Evolutionary conservation across 2,113 vertebrate genomes (phyloP).

Genomic region (Ceyx melanurus): DNA sequence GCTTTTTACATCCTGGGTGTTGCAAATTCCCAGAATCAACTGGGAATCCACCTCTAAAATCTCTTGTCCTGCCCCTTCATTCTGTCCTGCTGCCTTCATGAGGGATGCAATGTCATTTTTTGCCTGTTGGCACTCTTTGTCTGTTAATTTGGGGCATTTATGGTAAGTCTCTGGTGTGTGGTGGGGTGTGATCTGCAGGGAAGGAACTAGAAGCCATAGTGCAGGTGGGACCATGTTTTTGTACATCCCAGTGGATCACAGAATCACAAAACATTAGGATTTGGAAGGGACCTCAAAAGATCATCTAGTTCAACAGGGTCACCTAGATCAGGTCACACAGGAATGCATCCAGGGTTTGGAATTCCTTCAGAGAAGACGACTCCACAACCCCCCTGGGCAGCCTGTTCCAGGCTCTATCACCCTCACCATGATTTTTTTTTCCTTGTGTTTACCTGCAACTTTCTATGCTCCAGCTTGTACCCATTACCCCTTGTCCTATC

Average conservation of each 20-base stretch:
- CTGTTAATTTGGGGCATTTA: background rate
- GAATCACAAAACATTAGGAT: too few relatives aligned
- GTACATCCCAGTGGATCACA: background rate
- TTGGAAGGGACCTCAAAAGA: too few relatives aligned
- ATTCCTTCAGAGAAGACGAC: too few relatives aligned
- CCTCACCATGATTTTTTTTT: too few relatives aligned
- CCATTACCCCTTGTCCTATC: too few relatives aligned
- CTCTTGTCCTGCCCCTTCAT: background rate
- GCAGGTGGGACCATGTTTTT: background rate
- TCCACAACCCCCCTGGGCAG: too few relatives aligned
- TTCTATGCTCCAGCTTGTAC: too few relatives aligned
- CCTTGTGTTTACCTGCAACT: too few relatives aligned
- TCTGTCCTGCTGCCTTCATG: background rate
- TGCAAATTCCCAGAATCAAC: background rate
- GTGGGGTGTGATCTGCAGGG: background rate
- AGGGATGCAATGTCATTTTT: background rate
- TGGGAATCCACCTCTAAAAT: background rate
- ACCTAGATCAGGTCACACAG: too few relatives aligned
- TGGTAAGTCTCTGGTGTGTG: background rate
- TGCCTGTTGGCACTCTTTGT: background rate
- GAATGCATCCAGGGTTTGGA: too few relatives aligned
- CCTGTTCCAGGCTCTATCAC: too few relatives aligned
- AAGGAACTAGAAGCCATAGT: background rate
- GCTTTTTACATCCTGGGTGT: background rate
- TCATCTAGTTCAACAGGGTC: too few relatives aligned